Percentiles rank a stretch among this genome's conserved stretches.
Conservation (phyloP, 2,888 invertebrate species). For the Caenorhabditis sp. region DNA sequence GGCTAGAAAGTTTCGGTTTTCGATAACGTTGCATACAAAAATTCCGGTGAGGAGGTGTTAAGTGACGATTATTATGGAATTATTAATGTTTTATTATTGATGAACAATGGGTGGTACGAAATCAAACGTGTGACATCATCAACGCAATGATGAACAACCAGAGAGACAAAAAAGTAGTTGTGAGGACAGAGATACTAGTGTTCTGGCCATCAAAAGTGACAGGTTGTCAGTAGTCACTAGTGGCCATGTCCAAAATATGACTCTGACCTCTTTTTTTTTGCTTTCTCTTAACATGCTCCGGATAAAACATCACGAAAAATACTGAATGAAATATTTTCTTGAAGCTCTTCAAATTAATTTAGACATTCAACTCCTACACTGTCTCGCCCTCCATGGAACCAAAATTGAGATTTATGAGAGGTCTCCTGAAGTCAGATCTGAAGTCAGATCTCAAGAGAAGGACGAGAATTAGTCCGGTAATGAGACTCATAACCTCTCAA, state of each 20-base stretch:
- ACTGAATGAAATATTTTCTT: too few relatives aligned
- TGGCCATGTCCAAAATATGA: constrained; percentile 42
- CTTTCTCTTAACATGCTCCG: background rate
- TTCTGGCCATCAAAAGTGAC: constrained; percentile 59
- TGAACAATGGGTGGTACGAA: constrained; percentile 53
- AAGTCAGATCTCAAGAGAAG: background rate
- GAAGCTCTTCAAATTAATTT: too few relatives aligned
- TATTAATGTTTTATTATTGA: constrained; percentile 38
- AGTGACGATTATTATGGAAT: constrained; percentile 41
- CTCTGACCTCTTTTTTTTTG: constrained; percentile 22
- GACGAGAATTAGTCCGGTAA: constrained; percentile 39
- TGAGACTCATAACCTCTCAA: constrained; percentile 55
- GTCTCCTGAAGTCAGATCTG: background rate
- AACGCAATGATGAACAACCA: background rate
- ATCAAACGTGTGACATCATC: constrained; percentile 28
- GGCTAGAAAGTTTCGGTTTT: background rate
- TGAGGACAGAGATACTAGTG: constrained; percentile 35
- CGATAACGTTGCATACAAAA: background rate
- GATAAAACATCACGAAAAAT: too few relatives aligned
- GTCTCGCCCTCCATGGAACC: too few relatives aligned
- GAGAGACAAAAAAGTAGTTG: constrained; percentile 33
- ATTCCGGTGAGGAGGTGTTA: constrained; percentile 39
- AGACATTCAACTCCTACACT: too few relatives aligned
- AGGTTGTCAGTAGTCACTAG: constrained; percentile 52
- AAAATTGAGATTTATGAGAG: constrained; percentile 30